phyloP scores from a whole-genome alignment of 2,888 invertebrate genomes.

The Malachius bipustulatus region DNA sequence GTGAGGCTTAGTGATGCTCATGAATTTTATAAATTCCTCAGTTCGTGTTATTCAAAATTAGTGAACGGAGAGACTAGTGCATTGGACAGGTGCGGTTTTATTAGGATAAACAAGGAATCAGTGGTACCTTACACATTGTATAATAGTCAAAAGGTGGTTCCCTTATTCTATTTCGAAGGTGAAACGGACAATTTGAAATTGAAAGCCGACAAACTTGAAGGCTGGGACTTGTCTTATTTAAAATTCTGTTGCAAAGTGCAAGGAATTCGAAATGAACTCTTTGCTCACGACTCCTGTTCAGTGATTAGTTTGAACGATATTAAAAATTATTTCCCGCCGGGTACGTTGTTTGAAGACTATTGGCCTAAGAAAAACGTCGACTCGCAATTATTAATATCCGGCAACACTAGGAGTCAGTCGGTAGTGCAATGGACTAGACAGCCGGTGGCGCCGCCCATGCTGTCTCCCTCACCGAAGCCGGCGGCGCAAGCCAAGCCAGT shows the following conservation, averaged over 20 bases:
- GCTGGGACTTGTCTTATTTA: conserved; percentile 85
- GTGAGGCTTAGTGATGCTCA: conserved; percentile 79
- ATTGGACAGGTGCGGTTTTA: conserved; percentile 79
- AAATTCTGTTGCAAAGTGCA: conserved; percentile 93
- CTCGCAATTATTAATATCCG: conserved; percentile 60
- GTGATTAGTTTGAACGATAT: conserved; percentile 85
- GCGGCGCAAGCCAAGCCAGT: conserved; percentile 31
- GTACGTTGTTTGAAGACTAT: conserved; percentile 83
- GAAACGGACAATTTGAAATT: conserved; percentile 84
- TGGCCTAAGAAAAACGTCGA: conserved; percentile 87
- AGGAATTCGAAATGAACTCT: conserved; percentile 81
- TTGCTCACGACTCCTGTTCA: conserved; percentile 81
- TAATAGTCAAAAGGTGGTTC: conserved; percentile 76
- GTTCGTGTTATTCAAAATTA: conserved; percentile 78
- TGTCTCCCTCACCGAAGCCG: conserved; percentile 34
- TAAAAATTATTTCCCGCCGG: conserved; percentile 80
- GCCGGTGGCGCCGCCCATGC: conserved; percentile 57
- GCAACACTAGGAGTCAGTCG: conserved; percentile 40
- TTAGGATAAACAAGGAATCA: conserved; percentile 83
- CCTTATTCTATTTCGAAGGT: conserved; percentile 81
- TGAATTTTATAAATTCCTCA: conserved; percentile 82
- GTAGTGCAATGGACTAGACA: conserved; percentile 68
- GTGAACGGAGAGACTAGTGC: conserved; percentile 55
- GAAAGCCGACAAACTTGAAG: conserved; percentile 75
- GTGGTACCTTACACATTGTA: conserved; percentile 86